Evolutionary conservation across 2,888 invertebrate species (phyloP).

Genomic region (Phymatocera aterrima): DNA sequence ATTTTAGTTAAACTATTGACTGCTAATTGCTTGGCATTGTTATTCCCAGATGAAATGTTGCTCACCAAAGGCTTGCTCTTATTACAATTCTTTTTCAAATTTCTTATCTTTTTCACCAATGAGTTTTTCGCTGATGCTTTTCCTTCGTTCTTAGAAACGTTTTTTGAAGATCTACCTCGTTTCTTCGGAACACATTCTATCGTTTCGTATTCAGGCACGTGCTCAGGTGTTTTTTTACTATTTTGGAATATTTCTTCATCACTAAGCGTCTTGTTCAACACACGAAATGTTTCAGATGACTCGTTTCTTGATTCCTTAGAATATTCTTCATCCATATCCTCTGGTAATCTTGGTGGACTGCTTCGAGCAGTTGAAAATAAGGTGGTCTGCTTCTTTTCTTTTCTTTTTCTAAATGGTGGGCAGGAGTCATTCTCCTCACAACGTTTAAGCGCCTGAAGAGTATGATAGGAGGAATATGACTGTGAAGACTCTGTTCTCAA

Average conservation of each 20-base stretch:
- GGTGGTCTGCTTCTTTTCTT: neutral
- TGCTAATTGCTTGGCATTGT: neutral
- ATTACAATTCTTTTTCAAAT: conserved; percentile 54
- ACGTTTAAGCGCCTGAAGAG: neutral
- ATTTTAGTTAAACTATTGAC: neutral
- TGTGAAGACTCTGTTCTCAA: neutral
- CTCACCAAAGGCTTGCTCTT: neutral
- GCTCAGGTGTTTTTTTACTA: neutral
- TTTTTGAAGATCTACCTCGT: neutral
- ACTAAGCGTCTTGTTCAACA: neutral
- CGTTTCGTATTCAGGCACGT: neutral
- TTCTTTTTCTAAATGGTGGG: neutral
- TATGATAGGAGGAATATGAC: neutral
- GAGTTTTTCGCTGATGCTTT: conserved; percentile 44
- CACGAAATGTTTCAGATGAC: neutral
- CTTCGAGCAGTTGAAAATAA: neutral
- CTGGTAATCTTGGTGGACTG: neutral
- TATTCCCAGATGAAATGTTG: neutral
- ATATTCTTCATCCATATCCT: neutral
- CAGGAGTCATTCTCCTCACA: neutral
- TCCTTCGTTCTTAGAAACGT: neutral
- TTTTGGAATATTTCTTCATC: neutral
- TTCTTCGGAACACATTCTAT: neutral
- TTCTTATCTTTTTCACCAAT: conserved; percentile 56
- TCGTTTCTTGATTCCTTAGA: neutral